These are phyloP conservation scores for Ariolimax columbianus DNA, from an alignment of 2,888 invertebrate genomes.

Conservation along the genomic window DNA sequence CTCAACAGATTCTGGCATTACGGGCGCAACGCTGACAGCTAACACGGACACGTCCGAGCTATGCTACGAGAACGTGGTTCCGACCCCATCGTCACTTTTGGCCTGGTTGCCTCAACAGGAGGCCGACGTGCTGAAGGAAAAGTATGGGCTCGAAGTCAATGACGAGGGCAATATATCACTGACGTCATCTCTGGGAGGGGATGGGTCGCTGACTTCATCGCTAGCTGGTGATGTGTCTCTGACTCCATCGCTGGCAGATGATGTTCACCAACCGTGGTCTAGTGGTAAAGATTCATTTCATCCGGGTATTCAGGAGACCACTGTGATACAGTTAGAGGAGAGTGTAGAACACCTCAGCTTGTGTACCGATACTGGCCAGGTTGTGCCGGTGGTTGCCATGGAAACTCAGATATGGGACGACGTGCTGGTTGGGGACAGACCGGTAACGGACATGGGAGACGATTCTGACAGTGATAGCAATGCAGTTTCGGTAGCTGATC, in stretches of 20 bases:
- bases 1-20: background rate
- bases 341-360: slow-evolving; percentile 30
- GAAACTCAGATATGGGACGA: background rate
- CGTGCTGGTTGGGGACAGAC: background rate
- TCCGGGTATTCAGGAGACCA: slow-evolving; percentile 37
- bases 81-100: background rate
- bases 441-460: background rate
- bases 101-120: background rate
- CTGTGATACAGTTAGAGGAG: slow-evolving; percentile 40
- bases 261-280: background rate
- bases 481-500: slow-evolving; percentile 39
- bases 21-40: background rate
- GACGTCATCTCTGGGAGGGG: too few relatives aligned
- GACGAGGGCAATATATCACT: background rate
- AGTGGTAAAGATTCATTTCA: slow-evolving; percentile 14
- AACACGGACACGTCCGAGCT: background rate
- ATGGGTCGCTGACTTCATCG: background rate
- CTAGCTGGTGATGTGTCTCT: background rate
- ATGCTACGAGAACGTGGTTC: too few relatives aligned
- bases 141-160: background rate
- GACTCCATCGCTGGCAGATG: background rate
- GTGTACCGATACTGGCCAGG: background rate
- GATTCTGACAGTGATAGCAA: slow-evolving; percentile 40
- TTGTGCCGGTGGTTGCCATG: slow-evolving; percentile 12
- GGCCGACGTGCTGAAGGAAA: background rate